Evolutionary conservation across 2,888 invertebrate species (phyloP), one percentile per base, ranked within the genome.

Genomic region (Phymatocera aterrima): DNA sequence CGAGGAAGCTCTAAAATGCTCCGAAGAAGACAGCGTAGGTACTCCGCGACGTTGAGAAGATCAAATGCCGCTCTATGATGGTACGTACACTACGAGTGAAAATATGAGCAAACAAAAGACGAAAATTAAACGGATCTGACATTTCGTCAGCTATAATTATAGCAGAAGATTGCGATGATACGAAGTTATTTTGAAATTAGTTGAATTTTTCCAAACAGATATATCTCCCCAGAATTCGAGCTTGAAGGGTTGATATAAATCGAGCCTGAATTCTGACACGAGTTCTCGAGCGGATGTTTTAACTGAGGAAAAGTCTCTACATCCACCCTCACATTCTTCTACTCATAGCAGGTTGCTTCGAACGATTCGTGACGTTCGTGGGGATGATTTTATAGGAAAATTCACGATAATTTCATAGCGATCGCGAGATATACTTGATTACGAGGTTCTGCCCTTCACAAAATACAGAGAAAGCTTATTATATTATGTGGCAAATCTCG

Each of bases 341-440:
- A 61, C 34, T 61, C n/a, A 64, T 64, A 8, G 34, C 37, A 12
- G 37, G 18, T 18, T 10, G 37, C 34, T 37, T 37, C 3, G 18
- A 64, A 37, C 61, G 61, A 64, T 37, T 64, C 18, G 61, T 64
- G 37, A 64, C 37, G 18, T 37, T 64, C 37, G 61, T 3, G 34
- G 61, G 61, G 37, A 1, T 1, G 34, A 37, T 61, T 61, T 21
- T 8, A 6, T 1, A 34, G n/a, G 34, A 4, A 34, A 18, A 10
- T 18, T 2, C 3, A 31, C 61, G 37, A 37, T 37, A 64, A n/a
- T n/a, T n/a, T n/a, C n/a, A n/a, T n/a, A n/a, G n/a, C n/a, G n/a
- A n/a, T n/a, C n/a, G n/a, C n/a, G n/a, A 37, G 61, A 64, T 64
- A 18, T 64, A 15, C 61, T 34, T 64, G 37, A 64, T 34, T 64